phyloP scores from a whole-genome alignment of 2,888 invertebrate genomes.

The Ophraella communa region DNA sequence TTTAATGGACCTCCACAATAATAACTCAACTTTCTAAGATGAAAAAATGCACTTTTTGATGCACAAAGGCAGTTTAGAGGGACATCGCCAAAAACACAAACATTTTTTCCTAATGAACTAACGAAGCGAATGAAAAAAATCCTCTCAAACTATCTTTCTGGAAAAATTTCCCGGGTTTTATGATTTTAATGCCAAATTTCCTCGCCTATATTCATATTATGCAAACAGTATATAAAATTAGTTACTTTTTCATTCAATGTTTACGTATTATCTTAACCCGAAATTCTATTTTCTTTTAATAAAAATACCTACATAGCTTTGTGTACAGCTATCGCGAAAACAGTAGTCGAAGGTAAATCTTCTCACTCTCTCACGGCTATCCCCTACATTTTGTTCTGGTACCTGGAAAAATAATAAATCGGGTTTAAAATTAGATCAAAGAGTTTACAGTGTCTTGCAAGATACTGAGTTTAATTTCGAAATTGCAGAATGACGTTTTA shows the following conservation, averaged over 20 bases:
- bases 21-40: too few relatives aligned
- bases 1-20: too few relatives aligned
- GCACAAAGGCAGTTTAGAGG: too few relatives aligned
- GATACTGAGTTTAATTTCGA: constrained; percentile 19
- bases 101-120: too few relatives aligned
- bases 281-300: constrained; percentile 4
- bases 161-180: too few relatives aligned
- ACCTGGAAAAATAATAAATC: constrained; percentile 59
- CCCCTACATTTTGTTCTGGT: constrained; percentile 69
- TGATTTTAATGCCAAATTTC: too few relatives aligned
- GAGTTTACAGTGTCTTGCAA: constrained; percentile 20
- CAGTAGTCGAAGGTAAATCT: constrained; percentile 71
- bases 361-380: constrained; percentile 69
- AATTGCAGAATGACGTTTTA: constrained; percentile 4
- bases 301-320: constrained; percentile 56
- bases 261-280: neutral
- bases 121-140: too few relatives aligned
- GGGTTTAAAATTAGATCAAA: constrained; percentile 38
- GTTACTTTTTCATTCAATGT: neutral
- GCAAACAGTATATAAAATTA: neutral
- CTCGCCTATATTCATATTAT: neutral
- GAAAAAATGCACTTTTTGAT: too few relatives aligned
- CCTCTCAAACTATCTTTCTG: too few relatives aligned
- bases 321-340: constrained; percentile 65
- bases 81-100: too few relatives aligned